Evolutionary conservation across 2,113 vertebrate genomes (phyloP).

Genomic region (Rana temporaria): DNA sequence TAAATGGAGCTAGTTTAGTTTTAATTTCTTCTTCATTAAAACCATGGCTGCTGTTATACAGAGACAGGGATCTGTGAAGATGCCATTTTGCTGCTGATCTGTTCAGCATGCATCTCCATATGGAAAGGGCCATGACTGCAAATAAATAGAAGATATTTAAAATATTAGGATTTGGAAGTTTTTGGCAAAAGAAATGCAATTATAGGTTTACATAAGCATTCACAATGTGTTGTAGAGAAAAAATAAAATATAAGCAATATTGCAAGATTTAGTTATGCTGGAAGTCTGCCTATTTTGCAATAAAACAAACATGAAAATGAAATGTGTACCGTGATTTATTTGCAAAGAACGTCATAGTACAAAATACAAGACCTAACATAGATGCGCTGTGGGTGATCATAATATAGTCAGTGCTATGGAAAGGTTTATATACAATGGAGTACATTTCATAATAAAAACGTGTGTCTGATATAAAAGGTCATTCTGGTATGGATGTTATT

Average conservation of each 20-base stretch:
- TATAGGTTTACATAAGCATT: not conserved
- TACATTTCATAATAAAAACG: not conserved
- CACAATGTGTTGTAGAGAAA: not conserved
- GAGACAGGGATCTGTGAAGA: slow-evolving; percentile 66
- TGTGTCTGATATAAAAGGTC: not conserved
- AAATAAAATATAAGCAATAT: not conserved
- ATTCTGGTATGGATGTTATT: too few relatives aligned
- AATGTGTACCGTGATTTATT: not conserved
- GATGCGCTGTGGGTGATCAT: not conserved
- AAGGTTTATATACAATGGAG: not conserved
- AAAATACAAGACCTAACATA: not conserved
- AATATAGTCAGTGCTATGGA: not conserved
- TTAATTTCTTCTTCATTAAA: slow-evolving; percentile 79
- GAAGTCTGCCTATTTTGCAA: not conserved
- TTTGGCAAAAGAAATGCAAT: not conserved
- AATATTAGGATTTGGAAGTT: not conserved
- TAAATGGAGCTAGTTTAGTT: slow-evolving; percentile 78
- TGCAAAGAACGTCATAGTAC: not conserved
- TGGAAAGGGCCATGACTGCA: slow-evolving; percentile 78
- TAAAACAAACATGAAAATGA: not conserved
- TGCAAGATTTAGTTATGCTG: not conserved
- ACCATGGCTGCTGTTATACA: slow-evolving; percentile 73
- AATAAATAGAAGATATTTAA: slow-evolving; percentile 50
- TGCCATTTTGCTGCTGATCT: slow-evolving; percentile 61
- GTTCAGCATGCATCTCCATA: slow-evolving; percentile 70